Conservation (phyloP, 2,888 invertebrate species). For the Platycnemis pennipes region DNA sequence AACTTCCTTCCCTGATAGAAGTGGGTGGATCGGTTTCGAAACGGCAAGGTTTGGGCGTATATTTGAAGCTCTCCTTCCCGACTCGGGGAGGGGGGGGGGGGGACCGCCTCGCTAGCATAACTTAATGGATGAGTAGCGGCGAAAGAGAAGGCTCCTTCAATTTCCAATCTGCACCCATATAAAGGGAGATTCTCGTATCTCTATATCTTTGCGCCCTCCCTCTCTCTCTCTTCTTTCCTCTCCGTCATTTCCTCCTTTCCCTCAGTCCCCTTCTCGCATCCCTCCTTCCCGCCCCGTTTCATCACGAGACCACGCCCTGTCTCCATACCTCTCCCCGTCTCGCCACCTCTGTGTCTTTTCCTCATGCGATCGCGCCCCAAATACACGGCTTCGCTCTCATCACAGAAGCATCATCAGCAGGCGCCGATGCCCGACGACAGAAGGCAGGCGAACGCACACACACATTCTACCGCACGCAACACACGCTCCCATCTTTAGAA, state of each 20-base stretch:
- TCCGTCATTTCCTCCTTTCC: background rate
- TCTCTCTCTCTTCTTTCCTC: background rate
- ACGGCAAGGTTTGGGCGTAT: conserved; percentile 25
- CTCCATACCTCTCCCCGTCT: background rate
- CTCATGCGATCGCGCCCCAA: background rate
- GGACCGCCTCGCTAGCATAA: background rate
- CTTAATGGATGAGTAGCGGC: conserved; percentile 26
- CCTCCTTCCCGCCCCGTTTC: conserved; percentile 16
- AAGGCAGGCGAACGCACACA: background rate
- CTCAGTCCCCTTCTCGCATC: background rate
- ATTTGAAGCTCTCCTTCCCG: conserved; percentile 2
- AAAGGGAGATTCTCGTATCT: background rate
- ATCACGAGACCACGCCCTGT: conserved; percentile 49
- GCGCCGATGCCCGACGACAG: conserved; percentile 39
- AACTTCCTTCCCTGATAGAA: background rate
- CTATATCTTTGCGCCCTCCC: background rate
- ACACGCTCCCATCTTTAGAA: background rate
- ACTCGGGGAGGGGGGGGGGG: background rate
- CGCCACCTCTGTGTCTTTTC: background rate
- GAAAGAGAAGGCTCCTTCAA: conserved; percentile 22
- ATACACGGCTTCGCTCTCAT: conserved; percentile 5
- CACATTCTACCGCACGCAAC: background rate
- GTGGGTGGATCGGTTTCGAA: background rate
- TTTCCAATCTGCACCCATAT: conserved; percentile 35
- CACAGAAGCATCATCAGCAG: conserved; percentile 26